These are phyloP conservation scores for Megaleporinus macrocephalus DNA, from an alignment of 2,113 vertebrate genomes.

Conservation along the genomic window DNA sequence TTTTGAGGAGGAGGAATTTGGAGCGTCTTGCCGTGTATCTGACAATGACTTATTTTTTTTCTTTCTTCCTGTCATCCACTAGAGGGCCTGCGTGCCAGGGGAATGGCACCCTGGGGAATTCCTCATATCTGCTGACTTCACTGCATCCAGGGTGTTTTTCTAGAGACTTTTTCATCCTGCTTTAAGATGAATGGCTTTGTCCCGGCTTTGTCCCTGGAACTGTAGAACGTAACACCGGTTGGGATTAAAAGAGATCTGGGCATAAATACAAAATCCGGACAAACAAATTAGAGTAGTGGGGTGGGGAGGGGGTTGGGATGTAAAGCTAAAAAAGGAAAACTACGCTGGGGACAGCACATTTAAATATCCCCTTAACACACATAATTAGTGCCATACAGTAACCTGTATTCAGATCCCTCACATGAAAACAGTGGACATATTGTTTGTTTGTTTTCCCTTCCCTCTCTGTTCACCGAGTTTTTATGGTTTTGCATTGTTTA, in stretches of 20 bases:
- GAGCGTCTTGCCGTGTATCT: no score
- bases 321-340: slow-evolving; percentile 9
- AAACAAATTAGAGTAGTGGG: neutral
- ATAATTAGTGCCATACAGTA: slow-evolving; percentile 45
- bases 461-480: neutral
- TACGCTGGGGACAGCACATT: neutral
- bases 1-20: no score
- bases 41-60: no score
- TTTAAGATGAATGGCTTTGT: neutral
- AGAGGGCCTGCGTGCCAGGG: slow-evolving; percentile 40
- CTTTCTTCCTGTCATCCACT: slow-evolving; percentile 9
- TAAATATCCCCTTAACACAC: neutral
- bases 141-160: slow-evolving; percentile 35
- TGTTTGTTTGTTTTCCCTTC: neutral
- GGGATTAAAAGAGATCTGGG: neutral
- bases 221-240: neutral
- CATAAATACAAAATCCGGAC: slow-evolving; percentile 11
- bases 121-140: slow-evolving; percentile 27
- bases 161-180: slow-evolving; percentile 21
- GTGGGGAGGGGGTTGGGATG: neutral
- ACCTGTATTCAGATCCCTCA: neutral
- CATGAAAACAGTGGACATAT: neutral
- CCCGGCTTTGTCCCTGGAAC: slow-evolving; percentile 8
- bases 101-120: slow-evolving; percentile 34
- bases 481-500: slow-evolving; percentile 3